Evolutionary conservation across 2,888 invertebrate genomes (phyloP).

Genomic region (Prosopocoilus inquinatus): DNA sequence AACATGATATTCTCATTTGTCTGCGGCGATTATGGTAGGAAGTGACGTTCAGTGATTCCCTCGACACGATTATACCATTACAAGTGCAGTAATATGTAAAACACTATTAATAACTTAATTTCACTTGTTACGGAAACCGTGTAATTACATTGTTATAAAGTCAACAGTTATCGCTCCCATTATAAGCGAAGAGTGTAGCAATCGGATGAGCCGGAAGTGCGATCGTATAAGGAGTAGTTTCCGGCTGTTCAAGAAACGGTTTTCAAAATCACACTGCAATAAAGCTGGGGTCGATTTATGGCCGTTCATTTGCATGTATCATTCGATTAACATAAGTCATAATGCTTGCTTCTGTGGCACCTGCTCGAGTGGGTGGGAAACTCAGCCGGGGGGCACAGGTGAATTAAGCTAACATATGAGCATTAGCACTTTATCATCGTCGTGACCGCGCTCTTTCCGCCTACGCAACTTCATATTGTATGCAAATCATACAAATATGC

Average conservation of each 20-base stretch:
- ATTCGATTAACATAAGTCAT: slow-evolving; percentile 33
- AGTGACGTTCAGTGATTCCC: slow-evolving; percentile 26
- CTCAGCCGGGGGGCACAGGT: slow-evolving; percentile 33
- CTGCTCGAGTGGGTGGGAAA: slow-evolving; percentile 32
- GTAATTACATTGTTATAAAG: slow-evolving; percentile 28
- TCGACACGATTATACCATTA: slow-evolving; percentile 39
- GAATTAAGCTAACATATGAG: slow-evolving; percentile 30
- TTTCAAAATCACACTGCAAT: slow-evolving; percentile 25
- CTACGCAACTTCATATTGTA: slow-evolving; percentile 33
- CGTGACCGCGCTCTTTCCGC: slow-evolving; percentile 32
- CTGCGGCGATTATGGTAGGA: slow-evolving; percentile 36
- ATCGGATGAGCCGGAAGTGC: slow-evolving; percentile 24
- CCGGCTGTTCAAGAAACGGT: slow-evolving; percentile 26
- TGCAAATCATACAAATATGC: slow-evolving; percentile 34
- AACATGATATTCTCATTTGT: slow-evolving; percentile 44
- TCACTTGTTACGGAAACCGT: slow-evolving; percentile 28
- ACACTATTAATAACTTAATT: slow-evolving; percentile 44
- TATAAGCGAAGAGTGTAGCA: slow-evolving; percentile 25
- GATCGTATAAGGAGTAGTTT: slow-evolving; percentile 21
- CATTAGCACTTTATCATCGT: slow-evolving; percentile 36
- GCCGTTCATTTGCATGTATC: slow-evolving; percentile 28
- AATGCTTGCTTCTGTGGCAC: slow-evolving; percentile 23
- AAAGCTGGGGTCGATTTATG: slow-evolving; percentile 29
- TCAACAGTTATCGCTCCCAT: slow-evolving; percentile 28
- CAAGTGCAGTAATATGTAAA: slow-evolving; percentile 39